Evolutionary conservation across 1,140 invertebrate species (phyloP), one percentile per base, ranked within the genome.

Genomic region (Cherax destructor): DNA sequence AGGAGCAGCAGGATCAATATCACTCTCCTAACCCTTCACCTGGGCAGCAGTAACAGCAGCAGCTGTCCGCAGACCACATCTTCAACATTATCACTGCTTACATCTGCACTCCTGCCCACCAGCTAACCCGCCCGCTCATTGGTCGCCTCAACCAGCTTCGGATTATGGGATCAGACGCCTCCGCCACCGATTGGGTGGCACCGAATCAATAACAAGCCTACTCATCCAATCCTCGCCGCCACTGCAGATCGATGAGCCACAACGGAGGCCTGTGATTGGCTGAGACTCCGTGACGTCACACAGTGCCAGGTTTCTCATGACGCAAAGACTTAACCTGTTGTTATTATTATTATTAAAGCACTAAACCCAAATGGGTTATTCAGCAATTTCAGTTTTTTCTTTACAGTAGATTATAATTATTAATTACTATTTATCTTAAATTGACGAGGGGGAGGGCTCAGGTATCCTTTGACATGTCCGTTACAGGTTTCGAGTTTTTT

Each of bases 221-320:
- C 21, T 47, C 88, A 83, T 61, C 88, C 88, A 90, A 90, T 90
- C 88, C 84, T 78, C 80, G 56, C 69, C 80, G 5, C 52, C 88
- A 74, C 83, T 90, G 83, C 81, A 90, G 85, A 90, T 90, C 88
- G 88, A 90, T 90, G 83, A 81, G 72, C 72, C 88, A 72, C 61
- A 85, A 78, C 81, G 88, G 81, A 41, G 88, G 59, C 72, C 24
- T 59, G n/a, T 90, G 80, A 90, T 78, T 90, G 88, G 88, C 50
- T 50, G 88, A 90, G 83, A 77, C 83, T 77, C 41, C 24, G 74
- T 84, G 81, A 90, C 88, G 88, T 90, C 88, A 90, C 52, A 24
- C 52, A 18, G 81, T 52, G 88, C 88, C 50, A 78, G 88, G 88
- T 90, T 83, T 90, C 88, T 80, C 88, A 90, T 90, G 88, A 90